These are phyloP conservation scores for Tupiocoris notatus DNA, from an alignment of 2,888 invertebrate species.

Conservation along the genomic window DNA sequence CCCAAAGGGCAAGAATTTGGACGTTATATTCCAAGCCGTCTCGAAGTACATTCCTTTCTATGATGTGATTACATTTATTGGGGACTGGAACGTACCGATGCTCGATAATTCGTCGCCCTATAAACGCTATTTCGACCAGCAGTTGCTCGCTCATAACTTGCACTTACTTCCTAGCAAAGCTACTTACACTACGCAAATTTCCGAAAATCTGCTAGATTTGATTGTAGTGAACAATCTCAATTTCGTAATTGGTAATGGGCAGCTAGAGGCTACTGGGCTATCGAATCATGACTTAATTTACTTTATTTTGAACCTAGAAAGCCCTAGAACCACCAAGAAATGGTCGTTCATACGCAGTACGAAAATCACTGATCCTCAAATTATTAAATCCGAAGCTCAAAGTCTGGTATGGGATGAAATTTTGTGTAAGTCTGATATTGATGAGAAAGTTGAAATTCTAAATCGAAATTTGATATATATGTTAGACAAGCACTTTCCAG, in stretches of 20 bases:
- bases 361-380: not conserved
- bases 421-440: not conserved
- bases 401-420: not conserved
- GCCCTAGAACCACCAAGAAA: not conserved
- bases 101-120: not conserved
- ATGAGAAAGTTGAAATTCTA: not conserved
- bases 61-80: not conserved
- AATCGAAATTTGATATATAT: not conserved
- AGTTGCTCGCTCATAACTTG: not conserved
- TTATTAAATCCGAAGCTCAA: not conserved
- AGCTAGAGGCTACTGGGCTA: not conserved
- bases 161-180: not conserved
- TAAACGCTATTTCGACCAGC: not conserved
- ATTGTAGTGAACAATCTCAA: conserved; percentile 1
- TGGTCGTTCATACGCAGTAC: not conserved
- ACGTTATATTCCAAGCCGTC: not conserved
- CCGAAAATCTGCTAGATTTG: not conserved
- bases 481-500: conserved; percentile 1
- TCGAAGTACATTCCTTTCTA: not conserved
- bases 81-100: not conserved
- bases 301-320: not conserved
- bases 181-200: not conserved
- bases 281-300: conserved; percentile 2
- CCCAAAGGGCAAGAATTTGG: not conserved
- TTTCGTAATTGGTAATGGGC: not conserved